phyloP scores from a whole-genome alignment of 2,888 invertebrate species.

The Caenorhabditis angaria region DNA sequence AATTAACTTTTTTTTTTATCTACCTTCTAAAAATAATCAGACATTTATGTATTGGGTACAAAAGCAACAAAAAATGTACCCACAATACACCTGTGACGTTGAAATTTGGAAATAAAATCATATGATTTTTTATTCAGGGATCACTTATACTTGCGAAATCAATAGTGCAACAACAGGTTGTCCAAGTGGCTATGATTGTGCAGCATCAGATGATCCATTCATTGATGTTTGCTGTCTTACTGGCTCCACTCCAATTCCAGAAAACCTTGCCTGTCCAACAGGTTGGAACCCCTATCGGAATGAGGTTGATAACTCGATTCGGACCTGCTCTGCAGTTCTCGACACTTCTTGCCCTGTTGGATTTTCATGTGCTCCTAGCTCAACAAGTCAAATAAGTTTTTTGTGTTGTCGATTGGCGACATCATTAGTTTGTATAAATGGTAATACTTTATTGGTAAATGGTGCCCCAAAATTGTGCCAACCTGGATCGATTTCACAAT shows the following conservation, averaged over 20 bases:
- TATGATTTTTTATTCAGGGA: no score
- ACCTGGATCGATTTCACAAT: constrained; percentile 49
- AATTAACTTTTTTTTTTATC: no score
- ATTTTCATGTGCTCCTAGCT: constrained; percentile 56
- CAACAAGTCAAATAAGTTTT: constrained; percentile 36
- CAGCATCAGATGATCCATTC: constrained; percentile 50
- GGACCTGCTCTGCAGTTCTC: constrained; percentile 43
- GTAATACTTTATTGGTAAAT: constrained; percentile 49
- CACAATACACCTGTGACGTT: no score
- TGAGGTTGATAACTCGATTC: constrained; percentile 39
- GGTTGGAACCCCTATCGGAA: constrained; percentile 59
- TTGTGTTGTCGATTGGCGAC: constrained; percentile 66
- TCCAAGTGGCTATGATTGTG: constrained; percentile 65
- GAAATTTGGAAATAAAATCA: no score
- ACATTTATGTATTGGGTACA: no score
- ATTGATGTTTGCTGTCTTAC: constrained; percentile 66
- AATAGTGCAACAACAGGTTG: constrained; percentile 50
- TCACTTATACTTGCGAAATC: constrained; percentile 55
- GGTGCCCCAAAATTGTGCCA: constrained; percentile 53
- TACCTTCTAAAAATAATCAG: no score
- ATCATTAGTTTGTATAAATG: constrained; percentile 53
- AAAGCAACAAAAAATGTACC: no score
- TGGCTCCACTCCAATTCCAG: constrained; percentile 39
- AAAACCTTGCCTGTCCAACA: constrained; percentile 47
- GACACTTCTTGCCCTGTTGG: constrained; percentile 58